Evolutionary conservation across 2,888 invertebrate genomes (phyloP).

Genomic region (Troides helena): DNA sequence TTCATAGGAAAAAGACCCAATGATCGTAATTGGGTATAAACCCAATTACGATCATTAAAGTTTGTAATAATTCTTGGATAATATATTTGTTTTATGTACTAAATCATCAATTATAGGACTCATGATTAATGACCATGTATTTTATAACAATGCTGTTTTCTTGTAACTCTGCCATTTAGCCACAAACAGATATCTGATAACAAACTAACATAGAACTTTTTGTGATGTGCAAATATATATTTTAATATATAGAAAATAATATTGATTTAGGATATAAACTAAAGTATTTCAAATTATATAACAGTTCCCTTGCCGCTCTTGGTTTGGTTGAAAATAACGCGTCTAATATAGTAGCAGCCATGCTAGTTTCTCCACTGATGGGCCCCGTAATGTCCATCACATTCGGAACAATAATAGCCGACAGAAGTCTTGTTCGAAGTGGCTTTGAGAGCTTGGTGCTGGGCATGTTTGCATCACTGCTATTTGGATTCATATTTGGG

Average conservation of each 20-base stretch:
- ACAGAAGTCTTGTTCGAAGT: slow-evolving; percentile 83
- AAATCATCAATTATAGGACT: too few relatives aligned
- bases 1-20: not conserved
- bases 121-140: too few relatives aligned
- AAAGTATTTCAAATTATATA: not conserved
- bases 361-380: slow-evolving; percentile 89
- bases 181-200: too few relatives aligned
- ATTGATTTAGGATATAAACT: not conserved
- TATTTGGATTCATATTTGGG: slow-evolving; percentile 90
- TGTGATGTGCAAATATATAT: too few relatives aligned
- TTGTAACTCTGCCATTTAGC: too few relatives aligned
- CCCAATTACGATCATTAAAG: not conserved
- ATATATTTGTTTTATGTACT: too few relatives aligned
- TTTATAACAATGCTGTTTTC: too few relatives aligned
- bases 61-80: not conserved
- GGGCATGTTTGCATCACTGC: slow-evolving; percentile 86
- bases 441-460: slow-evolving; percentile 85
- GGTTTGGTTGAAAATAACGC: slow-evolving; percentile 91
- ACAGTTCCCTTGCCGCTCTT: slow-evolving; percentile 89
- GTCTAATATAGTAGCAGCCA: slow-evolving; percentile 88
- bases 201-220: too few relatives aligned
- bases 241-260: not conserved
- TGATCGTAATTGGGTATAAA: not conserved
- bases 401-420: slow-evolving; percentile 89
- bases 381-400: slow-evolving; percentile 94